Conservation (phyloP, 1,140 invertebrate genomes). For the Pogonus chalceus region DNA sequence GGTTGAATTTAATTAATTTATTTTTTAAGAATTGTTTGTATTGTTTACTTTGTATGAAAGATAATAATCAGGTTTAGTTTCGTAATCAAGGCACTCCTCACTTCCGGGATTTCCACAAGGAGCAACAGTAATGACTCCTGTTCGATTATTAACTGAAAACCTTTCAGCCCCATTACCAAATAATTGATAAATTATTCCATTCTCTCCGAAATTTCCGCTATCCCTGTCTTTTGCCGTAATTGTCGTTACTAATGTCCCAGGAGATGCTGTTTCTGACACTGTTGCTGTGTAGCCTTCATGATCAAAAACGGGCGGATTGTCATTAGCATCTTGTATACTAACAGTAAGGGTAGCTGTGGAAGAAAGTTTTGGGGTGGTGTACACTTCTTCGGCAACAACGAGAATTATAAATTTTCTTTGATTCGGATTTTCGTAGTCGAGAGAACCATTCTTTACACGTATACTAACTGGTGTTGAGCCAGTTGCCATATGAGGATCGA, state of each 20-base stretch:
- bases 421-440: conserved; percentile 88
- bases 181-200: conserved; percentile 74
- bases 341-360: conserved; percentile 83
- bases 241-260: conserved; percentile 59
- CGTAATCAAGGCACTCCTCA: conserved; percentile 74
- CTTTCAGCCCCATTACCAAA: conserved; percentile 74
- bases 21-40: too few species aligned
- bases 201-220: conserved; percentile 57
- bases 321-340: conserved; percentile 77
- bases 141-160: conserved; percentile 69
- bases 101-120: conserved; percentile 55
- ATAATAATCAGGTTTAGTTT: conserved; percentile 71
- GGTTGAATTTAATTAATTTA: conserved; percentile 7
- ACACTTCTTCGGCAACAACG: conserved; percentile 73
- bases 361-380: conserved; percentile 61
- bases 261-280: conserved; percentile 61
- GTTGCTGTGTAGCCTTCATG: conserved; percentile 59
- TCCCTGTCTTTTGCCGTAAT: conserved; percentile 78
- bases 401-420: conserved; percentile 83
- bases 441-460: conserved; percentile 62
- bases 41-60: conserved; percentile 76
- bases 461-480: conserved; percentile 75
- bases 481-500: conserved; percentile 67
- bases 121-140: conserved; percentile 73
- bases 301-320: conserved; percentile 75